A percentile compares a stretch with the other conserved stretches of the same genome.
phyloP scores from a whole-genome alignment of 2,888 invertebrate species.

The Lagria hirta region DNA sequence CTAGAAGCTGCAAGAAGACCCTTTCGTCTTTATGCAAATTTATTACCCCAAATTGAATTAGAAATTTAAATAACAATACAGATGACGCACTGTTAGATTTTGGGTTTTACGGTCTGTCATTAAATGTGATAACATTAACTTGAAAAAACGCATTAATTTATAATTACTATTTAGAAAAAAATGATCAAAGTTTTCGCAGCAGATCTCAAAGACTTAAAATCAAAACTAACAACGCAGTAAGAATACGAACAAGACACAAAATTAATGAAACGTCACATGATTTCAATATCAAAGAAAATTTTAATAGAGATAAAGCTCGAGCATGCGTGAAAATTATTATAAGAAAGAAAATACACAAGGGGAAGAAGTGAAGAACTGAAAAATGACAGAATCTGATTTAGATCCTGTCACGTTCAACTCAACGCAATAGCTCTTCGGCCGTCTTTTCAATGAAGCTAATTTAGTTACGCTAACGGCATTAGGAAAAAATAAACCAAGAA shows the following conservation, averaged over 20 bases:
- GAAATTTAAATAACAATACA: constrained; percentile 56
- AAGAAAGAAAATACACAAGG: constrained; percentile 49
- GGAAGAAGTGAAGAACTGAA: constrained; percentile 38
- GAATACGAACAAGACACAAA: constrained; percentile 51
- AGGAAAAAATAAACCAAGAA: too few relatives aligned
- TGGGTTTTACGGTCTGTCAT: constrained; percentile 51
- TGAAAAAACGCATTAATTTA: constrained; percentile 4
- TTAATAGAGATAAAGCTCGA: constrained; percentile 55
- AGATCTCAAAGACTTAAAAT: constrained; percentile 28
- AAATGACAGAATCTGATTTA: constrained; percentile 46
- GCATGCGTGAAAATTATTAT: constrained; percentile 56
- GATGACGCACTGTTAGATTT: constrained; percentile 52
- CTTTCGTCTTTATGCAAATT: constrained; percentile 55
- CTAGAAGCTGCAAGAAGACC: constrained; percentile 42
- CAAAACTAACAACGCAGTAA: constrained; percentile 41
- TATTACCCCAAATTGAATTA: constrained; percentile 56
- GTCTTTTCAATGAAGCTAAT: constrained; percentile 16
- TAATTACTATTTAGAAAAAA: constrained; percentile 4
- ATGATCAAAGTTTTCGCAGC: constrained; percentile 5
- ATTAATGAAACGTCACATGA: constrained; percentile 57
- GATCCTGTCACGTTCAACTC: constrained; percentile 32
- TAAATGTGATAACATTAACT: constrained; percentile 31
- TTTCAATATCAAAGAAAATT: constrained; percentile 56
- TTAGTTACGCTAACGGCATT: constrained; percentile 3
- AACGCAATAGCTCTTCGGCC: constrained; percentile 4